Conservation (phyloP, 2,888 invertebrate genomes). For the Cheilosia pagana region DNA sequence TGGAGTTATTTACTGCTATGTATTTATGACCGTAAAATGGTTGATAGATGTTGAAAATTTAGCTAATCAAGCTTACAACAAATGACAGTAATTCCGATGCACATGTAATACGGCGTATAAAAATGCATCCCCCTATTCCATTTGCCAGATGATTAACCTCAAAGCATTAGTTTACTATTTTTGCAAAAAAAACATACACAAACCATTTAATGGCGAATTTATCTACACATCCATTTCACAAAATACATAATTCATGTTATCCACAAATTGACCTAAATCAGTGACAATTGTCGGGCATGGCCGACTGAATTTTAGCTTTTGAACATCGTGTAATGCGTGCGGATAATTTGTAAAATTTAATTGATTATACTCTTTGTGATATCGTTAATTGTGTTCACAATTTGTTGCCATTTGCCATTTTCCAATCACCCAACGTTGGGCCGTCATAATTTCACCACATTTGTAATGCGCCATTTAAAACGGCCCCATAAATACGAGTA, state of each 20-base stretch:
- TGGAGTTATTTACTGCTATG: background rate
- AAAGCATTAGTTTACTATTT: background rate
- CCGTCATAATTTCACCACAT: conserved; percentile 22
- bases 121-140: background rate
- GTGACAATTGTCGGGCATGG: conserved; percentile 33
- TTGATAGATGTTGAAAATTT: background rate
- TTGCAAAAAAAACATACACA: background rate
- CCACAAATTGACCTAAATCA: conserved; percentile 64
- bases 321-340: conserved; percentile 33
- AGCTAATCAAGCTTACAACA: background rate
- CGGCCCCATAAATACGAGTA: background rate
- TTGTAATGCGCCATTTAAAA: conserved; percentile 9
- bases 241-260: conserved; percentile 56
- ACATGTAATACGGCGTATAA: background rate
- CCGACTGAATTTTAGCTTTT: conserved; percentile 31
- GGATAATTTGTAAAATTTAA: conserved; percentile 61
- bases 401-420: conserved; percentile 51
- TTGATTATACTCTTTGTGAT: conserved; percentile 54
- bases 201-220: background rate
- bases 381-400: conserved; percentile 57
- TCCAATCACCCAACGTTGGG: background rate
- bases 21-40: no score
- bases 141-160: background rate
- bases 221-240: conserved; percentile 2
- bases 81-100: background rate